These are phyloP conservation scores for Lichenostomus cassidix DNA, from an alignment of 2,113 vertebrate species.

Conservation along the genomic window DNA sequence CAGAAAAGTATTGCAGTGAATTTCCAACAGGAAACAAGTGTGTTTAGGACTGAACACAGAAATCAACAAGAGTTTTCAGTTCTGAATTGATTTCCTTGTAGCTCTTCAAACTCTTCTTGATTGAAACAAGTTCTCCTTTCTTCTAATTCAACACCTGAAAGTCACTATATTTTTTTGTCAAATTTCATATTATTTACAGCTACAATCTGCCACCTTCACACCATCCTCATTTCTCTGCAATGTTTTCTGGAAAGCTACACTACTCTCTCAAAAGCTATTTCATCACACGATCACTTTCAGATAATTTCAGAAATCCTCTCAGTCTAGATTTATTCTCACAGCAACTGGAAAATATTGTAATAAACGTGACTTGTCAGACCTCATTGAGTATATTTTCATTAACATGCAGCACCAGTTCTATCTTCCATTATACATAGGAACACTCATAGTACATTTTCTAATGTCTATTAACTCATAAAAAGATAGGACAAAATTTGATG, in stretches of 20 bases:
- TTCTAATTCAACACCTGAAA: background rate
- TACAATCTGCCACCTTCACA: background rate
- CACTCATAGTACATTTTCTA: background rate
- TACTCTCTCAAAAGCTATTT: background rate
- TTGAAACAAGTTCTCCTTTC: background rate
- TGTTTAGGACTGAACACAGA: background rate
- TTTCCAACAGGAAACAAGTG: background rate
- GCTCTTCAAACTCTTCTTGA: background rate
- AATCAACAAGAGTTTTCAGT: background rate
- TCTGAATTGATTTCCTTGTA: background rate
- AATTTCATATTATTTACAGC: background rate
- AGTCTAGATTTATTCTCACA: background rate
- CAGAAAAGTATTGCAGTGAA: background rate
- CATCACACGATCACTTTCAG: background rate
- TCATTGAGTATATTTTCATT: background rate
- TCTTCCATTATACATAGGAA: background rate
- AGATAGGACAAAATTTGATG: background rate
- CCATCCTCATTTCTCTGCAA: background rate
- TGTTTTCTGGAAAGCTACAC: background rate
- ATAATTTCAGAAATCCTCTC: background rate
- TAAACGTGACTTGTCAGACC: background rate
- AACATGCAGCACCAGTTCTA: background rate
- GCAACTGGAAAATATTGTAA: background rate
- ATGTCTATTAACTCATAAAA: background rate
- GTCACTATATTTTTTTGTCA: background rate